Evolutionary conservation across 2,888 invertebrate genomes (phyloP), one percentile per base, ranked within the genome.

Genomic region (Pedicia rivosa): DNA sequence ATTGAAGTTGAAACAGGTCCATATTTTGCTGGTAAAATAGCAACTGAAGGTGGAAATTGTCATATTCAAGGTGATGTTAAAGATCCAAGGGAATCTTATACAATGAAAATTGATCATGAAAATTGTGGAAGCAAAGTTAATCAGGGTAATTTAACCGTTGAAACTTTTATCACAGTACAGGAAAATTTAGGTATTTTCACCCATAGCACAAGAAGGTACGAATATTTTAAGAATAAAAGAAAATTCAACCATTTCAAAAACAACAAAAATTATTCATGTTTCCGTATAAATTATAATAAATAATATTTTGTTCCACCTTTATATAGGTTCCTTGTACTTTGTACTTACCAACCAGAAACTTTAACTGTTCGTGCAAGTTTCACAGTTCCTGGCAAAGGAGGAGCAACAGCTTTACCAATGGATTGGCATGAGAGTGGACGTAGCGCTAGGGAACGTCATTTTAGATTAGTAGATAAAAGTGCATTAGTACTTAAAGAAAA

Each of bases 1-100:
- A 82, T 84, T 35, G 78, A 81, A 56, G 81, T 84, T 5, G 75
- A 80, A 10, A 84, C 83, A 1, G 84, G 84, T 1, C 84, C 83
- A 0, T 74, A 72, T 52, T 84, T 84, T 54, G 79, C 75, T 1
- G 83, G 83, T 2, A 69, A 79, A 41, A 81, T 84, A 41, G 77
- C 78, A 1, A 69, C 72, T 1, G 77, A 78, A 51, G 77, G 77
- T 1, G 76, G 76, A 3, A 66, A 74, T 25, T 83, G 84, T 51
- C 73, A 76, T 9, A 63, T 82, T 31, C 77, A 78, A 48, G 83
- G 84, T 15, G 74, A 82, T 52, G 71, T 78, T 2, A 68, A 70
- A 47, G 80, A 78, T 55, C 66, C 74, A 1, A 70, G 72, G 46
- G 79, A 81, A 45, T 74, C 71, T 1, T 84, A 84, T 58, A 74